A percentile compares a stretch with the other conserved stretches of the same genome.
Conservation (phyloP, 2,888 invertebrate species). For the Chrysopilus asiliformis region DNA sequence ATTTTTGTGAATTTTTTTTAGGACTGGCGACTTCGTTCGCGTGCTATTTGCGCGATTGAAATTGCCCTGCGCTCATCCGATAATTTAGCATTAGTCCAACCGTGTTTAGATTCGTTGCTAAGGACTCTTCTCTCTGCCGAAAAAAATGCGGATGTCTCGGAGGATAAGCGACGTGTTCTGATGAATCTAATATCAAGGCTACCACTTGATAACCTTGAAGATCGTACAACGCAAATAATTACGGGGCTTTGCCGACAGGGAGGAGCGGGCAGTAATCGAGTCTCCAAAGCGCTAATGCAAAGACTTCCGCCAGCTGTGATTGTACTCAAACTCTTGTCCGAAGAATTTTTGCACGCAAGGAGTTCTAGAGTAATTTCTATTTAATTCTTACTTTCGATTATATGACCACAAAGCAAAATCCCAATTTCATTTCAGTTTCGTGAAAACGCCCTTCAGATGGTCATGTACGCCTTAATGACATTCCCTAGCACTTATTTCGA, state of each 20-base stretch:
- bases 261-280: slow-evolving; percentile 33
- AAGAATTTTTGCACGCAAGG: slow-evolving; percentile 35
- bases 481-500: slow-evolving; percentile 67
- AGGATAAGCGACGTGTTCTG: slow-evolving; percentile 31
- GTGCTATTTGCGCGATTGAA: slow-evolving; percentile 28
- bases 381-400: neutral
- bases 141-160: slow-evolving; percentile 36
- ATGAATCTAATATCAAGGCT: slow-evolving; percentile 33
- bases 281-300: slow-evolving; percentile 37
- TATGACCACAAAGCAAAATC: neutral
- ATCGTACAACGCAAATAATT: slow-evolving; percentile 32
- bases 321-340: slow-evolving; percentile 32
- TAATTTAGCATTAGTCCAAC: slow-evolving; percentile 41
- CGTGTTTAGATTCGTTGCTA: slow-evolving; percentile 48
- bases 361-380: slow-evolving; percentile 38
- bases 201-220: slow-evolving; percentile 34
- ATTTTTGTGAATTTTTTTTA: slow-evolving; percentile 17
- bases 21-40: slow-evolving; percentile 34
- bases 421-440: slow-evolving; percentile 39
- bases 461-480: slow-evolving; percentile 62
- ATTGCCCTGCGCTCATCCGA: slow-evolving; percentile 39
- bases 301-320: slow-evolving; percentile 35
- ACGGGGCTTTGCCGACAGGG: slow-evolving; percentile 35
- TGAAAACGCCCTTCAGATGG: slow-evolving; percentile 60
- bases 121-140: slow-evolving; percentile 51